Conservation (phyloP, 1,140 invertebrate genomes). For the Cephus cinctus region DNA sequence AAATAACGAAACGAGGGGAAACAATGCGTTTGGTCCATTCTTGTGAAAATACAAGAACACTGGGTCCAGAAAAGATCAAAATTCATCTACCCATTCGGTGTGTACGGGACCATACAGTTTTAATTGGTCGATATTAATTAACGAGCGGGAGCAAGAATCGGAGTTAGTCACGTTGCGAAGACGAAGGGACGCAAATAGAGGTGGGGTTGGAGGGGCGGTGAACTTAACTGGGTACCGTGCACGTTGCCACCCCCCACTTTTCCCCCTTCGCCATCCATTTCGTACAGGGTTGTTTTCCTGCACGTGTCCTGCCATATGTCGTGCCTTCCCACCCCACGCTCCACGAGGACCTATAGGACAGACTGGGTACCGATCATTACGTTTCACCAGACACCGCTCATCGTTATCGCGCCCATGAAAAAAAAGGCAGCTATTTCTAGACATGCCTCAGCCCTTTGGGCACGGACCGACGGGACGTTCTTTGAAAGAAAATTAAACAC, state of each 20-base stretch:
- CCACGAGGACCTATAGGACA: not conserved
- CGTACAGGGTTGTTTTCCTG: conserved; percentile 16
- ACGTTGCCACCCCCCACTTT: conserved; percentile 4
- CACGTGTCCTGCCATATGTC: conserved; percentile 32
- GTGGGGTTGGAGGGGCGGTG: too few relatives aligned
- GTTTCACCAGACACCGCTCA: not conserved
- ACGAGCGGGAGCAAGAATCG: too few relatives aligned
- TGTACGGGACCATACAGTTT: conserved; percentile 2
- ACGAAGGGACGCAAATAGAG: too few relatives aligned
- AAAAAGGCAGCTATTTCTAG: not conserved
- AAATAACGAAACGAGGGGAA: too few relatives aligned
- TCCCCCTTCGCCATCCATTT: not conserved
- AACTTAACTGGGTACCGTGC: too few relatives aligned
- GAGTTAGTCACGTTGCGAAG: too few relatives aligned
- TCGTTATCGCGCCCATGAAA: not conserved
- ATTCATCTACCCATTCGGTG: not conserved
- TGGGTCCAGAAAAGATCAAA: too few relatives aligned
- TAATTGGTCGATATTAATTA: conserved; percentile 1
- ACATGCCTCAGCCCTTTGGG: not conserved
- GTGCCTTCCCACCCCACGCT: not conserved
- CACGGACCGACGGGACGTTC: not conserved
- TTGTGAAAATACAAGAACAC: too few relatives aligned
- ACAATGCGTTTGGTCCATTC: too few relatives aligned
- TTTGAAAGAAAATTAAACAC: not conserved
- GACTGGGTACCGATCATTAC: conserved; percentile 7